phyloP scores from a whole-genome alignment of 92 coral and sea anemone genomes.

The Bergia sp. region DNA sequence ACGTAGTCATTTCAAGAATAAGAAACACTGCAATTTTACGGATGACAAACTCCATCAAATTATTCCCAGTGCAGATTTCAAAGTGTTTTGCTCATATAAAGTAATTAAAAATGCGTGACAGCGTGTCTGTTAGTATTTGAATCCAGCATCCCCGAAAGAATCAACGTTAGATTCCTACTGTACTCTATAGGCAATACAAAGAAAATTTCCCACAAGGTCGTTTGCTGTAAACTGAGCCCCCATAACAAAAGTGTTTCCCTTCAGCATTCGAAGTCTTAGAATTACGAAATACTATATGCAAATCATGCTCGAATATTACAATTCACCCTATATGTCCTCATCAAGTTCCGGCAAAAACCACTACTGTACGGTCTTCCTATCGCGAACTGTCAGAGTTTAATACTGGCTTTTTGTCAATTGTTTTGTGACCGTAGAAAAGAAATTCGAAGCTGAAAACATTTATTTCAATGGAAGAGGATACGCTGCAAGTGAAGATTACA shows the following conservation, averaged over 20 bases:
- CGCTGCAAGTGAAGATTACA: background rate
- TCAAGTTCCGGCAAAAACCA: background rate
- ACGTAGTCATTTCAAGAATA: background rate
- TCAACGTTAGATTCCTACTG: background rate
- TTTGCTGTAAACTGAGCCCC: background rate
- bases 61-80: background rate
- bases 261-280: slow-evolving; percentile 6
- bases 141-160: background rate
- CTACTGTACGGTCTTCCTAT: background rate
- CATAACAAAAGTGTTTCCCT: background rate
- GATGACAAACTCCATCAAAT: slow-evolving; percentile 25
- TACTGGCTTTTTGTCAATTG: background rate
- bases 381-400: background rate
- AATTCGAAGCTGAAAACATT: background rate
- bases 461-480: background rate
- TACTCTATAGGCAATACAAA: background rate
- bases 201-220: background rate
- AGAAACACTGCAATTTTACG: slow-evolving; percentile 23
- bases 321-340: background rate
- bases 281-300: slow-evolving; percentile 16
- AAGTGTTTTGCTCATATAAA: background rate
- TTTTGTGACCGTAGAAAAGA: background rate
- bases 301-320: slow-evolving; percentile 23
- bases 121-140: background rate
- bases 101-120: background rate